These are phyloP conservation scores for Pimephales promelas DNA, from an alignment of 2,113 vertebrate genomes.

Conservation along the genomic window DNA sequence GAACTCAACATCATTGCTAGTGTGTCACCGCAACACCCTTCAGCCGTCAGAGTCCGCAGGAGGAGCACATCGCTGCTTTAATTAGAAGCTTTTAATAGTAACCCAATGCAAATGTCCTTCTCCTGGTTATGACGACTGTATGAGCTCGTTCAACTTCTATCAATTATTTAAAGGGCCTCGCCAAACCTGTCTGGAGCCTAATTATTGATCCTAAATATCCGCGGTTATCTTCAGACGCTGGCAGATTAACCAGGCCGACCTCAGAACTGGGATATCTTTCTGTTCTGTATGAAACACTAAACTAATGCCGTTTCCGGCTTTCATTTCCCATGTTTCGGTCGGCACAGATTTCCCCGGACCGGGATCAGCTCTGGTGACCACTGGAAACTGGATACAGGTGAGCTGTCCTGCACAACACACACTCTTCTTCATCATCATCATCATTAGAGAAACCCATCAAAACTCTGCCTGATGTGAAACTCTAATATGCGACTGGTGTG, in stretches of 20 bases:
- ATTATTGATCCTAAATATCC: constrained; percentile 72
- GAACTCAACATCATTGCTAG: too few species aligned
- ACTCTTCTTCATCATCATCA: not conserved
- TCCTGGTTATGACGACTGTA: constrained; percentile 74
- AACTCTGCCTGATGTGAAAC: too few species aligned
- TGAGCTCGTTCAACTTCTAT: constrained; percentile 66
- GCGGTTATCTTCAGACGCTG: constrained; percentile 38
- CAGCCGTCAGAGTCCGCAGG: constrained; percentile 57
- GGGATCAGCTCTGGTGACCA: constrained; percentile 77
- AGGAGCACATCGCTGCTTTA: constrained; percentile 60
- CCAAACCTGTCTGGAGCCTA: constrained; percentile 78
- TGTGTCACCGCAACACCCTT: constrained; percentile 73
- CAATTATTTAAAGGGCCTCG: constrained; percentile 78
- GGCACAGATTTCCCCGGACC: constrained; percentile 76
- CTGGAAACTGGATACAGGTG: constrained; percentile 51
- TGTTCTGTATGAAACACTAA: constrained; percentile 58
- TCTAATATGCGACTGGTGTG: too few species aligned
- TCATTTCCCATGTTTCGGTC: constrained; percentile 51
- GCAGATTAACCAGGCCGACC: constrained; percentile 53
- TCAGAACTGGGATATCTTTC: constrained; percentile 52
- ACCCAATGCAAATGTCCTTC: constrained; percentile 71
- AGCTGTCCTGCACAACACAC: not conserved
- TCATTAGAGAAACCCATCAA: too few species aligned
- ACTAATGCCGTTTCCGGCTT: constrained; percentile 47
- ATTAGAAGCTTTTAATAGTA: constrained; percentile 79